Base-by-base conservation (phyloP, 2,888 invertebrate species). In the Pristionchus arcanus region DNA sequence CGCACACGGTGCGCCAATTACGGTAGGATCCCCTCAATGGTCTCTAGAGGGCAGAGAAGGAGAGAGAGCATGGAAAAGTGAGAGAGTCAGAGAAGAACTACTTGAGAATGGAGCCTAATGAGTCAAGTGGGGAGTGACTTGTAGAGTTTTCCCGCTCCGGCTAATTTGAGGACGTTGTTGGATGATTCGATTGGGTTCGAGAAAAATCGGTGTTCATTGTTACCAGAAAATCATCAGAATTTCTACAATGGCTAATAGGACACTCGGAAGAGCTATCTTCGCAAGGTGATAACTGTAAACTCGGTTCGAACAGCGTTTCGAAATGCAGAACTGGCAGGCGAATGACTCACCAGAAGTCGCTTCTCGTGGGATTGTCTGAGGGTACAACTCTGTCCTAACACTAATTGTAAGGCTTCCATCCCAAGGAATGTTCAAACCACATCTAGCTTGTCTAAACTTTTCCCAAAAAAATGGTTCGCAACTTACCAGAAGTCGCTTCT, bases 401-500 rank as follows among this genome's bases (percentile, higher is more conserved):
- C n/a, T n/a, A n/a, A n/a, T n/a, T n/a, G n/a, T n/a, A n/a, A n/a
- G n/a, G n/a, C n/a, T n/a, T n/a, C n/a, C n/a, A n/a, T n/a, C n/a
- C n/a, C n/a, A n/a, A n/a, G n/a, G 42, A 49, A 49, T 9, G 42
- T 49, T 49, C 42, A n/a, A n/a, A n/a, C n/a, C n/a, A n/a, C n/a
- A n/a, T n/a, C n/a, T n/a, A n/a, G n/a, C n/a, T n/a, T n/a, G n/a
- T n/a, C n/a, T n/a, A n/a, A n/a, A n/a, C 42, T 13, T 49, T 49
- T 13, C 42, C 42, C 42, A 42, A 42, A 42, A 42, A 42, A 42
- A 42, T 9, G 42, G 9, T 3, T 9, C 42, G 13, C 42, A 9
- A 77, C 88, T n/a, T 9, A 89, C 89, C 89, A 89, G 81, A 89
- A 89, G 25, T 89, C 88, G 42, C n/a, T 59, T 19, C 88, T 53